phyloP scores from a whole-genome alignment of 2,888 invertebrate species.

The Synergus japonicus region DNA sequence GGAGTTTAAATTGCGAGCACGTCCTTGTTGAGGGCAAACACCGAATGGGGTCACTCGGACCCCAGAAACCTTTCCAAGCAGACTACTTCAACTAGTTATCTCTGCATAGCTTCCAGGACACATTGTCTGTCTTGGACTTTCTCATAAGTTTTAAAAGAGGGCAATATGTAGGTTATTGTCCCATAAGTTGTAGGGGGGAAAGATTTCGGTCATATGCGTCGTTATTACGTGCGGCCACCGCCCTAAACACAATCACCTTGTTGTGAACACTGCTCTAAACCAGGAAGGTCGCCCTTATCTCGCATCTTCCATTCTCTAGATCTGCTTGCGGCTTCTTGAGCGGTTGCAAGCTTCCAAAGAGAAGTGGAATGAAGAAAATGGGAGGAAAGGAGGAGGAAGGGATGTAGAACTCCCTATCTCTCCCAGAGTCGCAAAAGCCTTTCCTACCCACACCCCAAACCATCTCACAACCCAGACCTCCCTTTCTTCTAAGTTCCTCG shows the following conservation, averaged over 20 bases:
- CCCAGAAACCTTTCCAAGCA: constrained; percentile 8
- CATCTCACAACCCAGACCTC: constrained; percentile 6
- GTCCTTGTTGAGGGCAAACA: constrained; percentile 60
- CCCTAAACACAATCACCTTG: constrained; percentile 46
- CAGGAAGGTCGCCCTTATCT: constrained; percentile 54
- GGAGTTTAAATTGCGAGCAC: constrained; percentile 60
- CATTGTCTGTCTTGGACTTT: constrained; percentile 26
- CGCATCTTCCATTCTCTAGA: constrained; percentile 60
- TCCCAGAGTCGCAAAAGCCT: constrained; percentile 48
- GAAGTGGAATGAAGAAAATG: constrained; percentile 42
- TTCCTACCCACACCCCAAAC: constrained; percentile 33
- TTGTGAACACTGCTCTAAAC: constrained; percentile 42
- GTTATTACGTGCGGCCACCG: constrained; percentile 51
- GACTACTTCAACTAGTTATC: constrained; percentile 6
- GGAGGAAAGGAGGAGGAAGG: constrained; percentile 1
- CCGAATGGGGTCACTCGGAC: constrained; percentile 58
- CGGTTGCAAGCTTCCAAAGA: constrained; percentile 42
- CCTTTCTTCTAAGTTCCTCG: constrained; percentile 51
- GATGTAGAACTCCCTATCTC: constrained; percentile 24
- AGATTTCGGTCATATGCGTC: constrained; percentile 28
- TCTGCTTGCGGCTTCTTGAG: constrained; percentile 50
- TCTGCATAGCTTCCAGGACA: constrained; percentile 30
- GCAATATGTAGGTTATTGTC: constrained; percentile 23
- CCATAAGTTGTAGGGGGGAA: neutral
- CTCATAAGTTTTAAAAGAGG: constrained; percentile 36